Evolutionary conservation across 2,113 vertebrate genomes (phyloP), one percentile per base, ranked within the genome.

Genomic region (Gasterosteus nipponicus): DNA sequence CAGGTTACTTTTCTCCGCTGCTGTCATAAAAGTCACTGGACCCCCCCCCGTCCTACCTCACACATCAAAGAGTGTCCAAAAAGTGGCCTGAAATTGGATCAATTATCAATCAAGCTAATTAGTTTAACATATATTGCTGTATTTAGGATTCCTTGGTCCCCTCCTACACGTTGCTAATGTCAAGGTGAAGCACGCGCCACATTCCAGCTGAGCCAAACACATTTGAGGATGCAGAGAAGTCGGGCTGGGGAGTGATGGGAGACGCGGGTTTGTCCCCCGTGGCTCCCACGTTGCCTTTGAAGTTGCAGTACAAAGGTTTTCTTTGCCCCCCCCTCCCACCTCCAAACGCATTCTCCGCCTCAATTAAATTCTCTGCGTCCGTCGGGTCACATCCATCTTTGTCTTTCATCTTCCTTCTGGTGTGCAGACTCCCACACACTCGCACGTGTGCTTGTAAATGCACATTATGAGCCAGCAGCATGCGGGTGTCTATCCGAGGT

Each of bases 231-330:
- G 49, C 31, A 49, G 63, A 22, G 67, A 70, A 70, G 65, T 64
- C 1, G 9, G 46, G 33, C 33, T 47, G 16, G 49, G 72, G 64
- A 56, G 74, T 72, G 65, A 38, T 61, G 41, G 51, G 31, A 29
- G 62, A 22, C 35, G 49, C 29, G 11, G n/a, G 19, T 60, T 51
- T 56, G 56, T 86, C 74, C 87, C 73, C 75, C 60, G 85, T 77
- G 80, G 80, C 78, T 87, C 67, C 76, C 42, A 31, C 67, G 39
- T 54, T 69, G 77, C 56, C 69, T 91, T 90, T 93, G 89, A 93
- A 90, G 86, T 93, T 88, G 41, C 69, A 85, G 84, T 89, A 90
- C 79, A 92, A 91, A 93, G 87, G 78, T 75, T 83, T 64, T 76
- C 67, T 35, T 76, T 22, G 0, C 64, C 31, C 54, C 38, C 19